Evolutionary conservation across 2,797 vertebrate species (phyloP).

Genomic region (Adrianichthys oophorus): DNA sequence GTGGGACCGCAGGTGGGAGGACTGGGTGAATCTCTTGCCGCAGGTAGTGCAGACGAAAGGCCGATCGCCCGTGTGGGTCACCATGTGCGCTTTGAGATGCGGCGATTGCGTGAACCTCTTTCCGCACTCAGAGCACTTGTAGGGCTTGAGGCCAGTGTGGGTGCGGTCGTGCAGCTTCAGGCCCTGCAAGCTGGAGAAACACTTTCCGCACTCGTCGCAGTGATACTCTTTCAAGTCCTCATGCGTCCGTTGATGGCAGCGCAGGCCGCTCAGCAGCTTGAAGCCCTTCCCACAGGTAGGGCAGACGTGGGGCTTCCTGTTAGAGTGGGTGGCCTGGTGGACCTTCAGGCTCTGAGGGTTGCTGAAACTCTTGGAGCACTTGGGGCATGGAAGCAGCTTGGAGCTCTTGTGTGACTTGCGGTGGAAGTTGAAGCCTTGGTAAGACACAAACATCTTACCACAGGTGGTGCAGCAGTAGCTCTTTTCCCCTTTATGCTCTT

Average conservation of each 20-base stretch:
- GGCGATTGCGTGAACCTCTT: constrained; percentile 66
- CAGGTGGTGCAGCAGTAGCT: constrained; percentile 57
- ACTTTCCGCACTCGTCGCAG: constrained; percentile 57
- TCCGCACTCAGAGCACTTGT: constrained; percentile 50
- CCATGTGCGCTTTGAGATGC: constrained; percentile 63
- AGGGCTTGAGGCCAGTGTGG: constrained; percentile 62
- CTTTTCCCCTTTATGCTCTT: constrained; percentile 46
- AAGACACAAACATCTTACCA: constrained; percentile 61
- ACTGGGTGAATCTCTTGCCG: constrained; percentile 66
- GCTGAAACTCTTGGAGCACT: constrained; percentile 56
- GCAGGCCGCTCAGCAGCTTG: constrained; percentile 60
- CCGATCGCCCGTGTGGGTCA: constrained; percentile 64
- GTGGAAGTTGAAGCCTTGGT: constrained; percentile 66
- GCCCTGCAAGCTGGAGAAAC: constrained; percentile 61
- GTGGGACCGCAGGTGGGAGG: constrained; percentile 61
- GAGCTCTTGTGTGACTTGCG: constrained; percentile 31
- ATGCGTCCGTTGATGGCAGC: constrained; percentile 59
- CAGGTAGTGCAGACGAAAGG: constrained; percentile 64
- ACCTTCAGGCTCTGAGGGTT: constrained; percentile 62
- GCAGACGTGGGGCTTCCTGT: constrained; percentile 49
- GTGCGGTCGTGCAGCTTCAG: constrained; percentile 64
- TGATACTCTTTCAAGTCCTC: constrained; percentile 45
- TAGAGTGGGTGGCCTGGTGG: constrained; percentile 61
- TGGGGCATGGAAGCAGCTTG: constrained; percentile 40
- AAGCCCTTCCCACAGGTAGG: constrained; percentile 57